phyloP scores from a whole-genome alignment of 2,797 vertebrate genomes.

The Falco berigora region DNA sequence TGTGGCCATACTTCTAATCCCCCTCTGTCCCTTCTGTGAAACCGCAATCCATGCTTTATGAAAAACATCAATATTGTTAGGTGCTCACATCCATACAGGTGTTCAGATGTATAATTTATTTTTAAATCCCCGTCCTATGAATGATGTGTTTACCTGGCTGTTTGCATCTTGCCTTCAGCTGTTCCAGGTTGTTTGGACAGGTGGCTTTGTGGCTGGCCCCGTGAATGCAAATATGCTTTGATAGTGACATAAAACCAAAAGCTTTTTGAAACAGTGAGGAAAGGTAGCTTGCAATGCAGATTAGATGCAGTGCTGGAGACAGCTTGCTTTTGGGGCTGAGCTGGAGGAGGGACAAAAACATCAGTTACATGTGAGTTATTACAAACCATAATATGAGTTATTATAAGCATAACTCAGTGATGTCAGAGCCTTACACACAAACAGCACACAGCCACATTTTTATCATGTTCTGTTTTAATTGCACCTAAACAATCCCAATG shows the following conservation, averaged over 20 bases:
- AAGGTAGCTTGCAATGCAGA: neutral
- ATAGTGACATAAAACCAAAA: neutral
- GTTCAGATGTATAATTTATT: neutral
- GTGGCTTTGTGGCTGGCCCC: neutral
- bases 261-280: neutral
- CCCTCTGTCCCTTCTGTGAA: neutral
- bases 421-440: slow-evolving; percentile 22
- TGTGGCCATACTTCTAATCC: neutral
- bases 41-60: neutral
- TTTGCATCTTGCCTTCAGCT: neutral
- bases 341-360: neutral
- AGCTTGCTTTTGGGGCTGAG: neutral
- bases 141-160: neutral
- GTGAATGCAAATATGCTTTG: neutral
- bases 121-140: neutral
- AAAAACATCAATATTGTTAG: neutral
- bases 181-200: neutral
- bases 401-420: neutral
- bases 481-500: neutral
- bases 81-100: neutral
- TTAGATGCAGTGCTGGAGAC: neutral
- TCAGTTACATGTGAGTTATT: neutral
- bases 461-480: neutral
- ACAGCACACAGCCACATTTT: neutral
- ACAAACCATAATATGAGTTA: neutral